Percentiles rank a stretch among this genome's conserved stretches.
These are phyloP conservation scores for Luperina testacea DNA, from an alignment of 2,888 invertebrate species.

Conservation along the genomic window DNA sequence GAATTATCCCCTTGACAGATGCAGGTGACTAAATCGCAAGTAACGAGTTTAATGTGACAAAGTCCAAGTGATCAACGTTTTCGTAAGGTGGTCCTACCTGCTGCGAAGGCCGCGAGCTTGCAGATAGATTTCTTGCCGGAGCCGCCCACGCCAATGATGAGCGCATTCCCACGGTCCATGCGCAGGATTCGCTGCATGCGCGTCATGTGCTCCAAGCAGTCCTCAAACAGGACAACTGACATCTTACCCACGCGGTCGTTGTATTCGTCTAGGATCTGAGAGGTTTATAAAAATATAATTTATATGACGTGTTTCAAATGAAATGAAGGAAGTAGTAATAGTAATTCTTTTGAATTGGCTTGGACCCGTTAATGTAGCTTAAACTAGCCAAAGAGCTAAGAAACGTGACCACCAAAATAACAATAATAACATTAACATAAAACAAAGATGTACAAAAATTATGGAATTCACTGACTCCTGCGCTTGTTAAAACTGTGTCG, in stretches of 20 bases:
- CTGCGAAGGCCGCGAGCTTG: conserved; percentile 95
- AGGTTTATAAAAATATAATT: background rate
- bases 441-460: background rate
- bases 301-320: background rate
- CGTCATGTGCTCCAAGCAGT: conserved; percentile 97
- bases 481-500: background rate
- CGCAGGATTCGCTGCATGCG: conserved; percentile 95
- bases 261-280: conserved; percentile 95
- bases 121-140: conserved; percentile 96
- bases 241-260: conserved; percentile 94
- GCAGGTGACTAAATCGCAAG: background rate
- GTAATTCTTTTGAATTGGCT: background rate
- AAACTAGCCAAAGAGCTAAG: background rate
- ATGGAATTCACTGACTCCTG: background rate
- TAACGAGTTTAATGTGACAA: background rate
- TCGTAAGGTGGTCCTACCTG: conserved; percentile 85
- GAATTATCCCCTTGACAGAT: too few species aligned
- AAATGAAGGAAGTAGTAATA: background rate
- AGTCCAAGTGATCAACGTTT: background rate
- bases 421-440: background rate
- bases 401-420: background rate
- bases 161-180: conserved; percentile 95
- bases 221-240: conserved; percentile 96
- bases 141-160: conserved; percentile 97
- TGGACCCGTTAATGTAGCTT: background rate